Percentiles rank a stretch among this genome's conserved stretches.
phyloP scores from a whole-genome alignment of 2,113 vertebrate genomes.

The Melospiza melodia region DNA sequence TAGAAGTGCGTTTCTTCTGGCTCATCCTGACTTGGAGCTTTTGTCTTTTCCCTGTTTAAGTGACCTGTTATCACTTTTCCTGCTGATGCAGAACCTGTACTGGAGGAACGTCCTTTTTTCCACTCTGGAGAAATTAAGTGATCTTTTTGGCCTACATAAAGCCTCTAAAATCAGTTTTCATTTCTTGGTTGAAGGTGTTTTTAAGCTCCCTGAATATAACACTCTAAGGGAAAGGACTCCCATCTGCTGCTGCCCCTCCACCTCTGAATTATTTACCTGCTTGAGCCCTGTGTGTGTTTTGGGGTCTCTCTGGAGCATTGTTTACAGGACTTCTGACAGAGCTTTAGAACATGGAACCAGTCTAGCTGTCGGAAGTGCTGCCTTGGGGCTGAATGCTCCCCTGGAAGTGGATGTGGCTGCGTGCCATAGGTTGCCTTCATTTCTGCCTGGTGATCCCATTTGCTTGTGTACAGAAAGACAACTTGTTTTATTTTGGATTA shows the following conservation, averaged over 20 bases:
- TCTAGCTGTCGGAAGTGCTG: not conserved
- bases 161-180: not conserved
- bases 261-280: not conserved
- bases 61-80: not conserved
- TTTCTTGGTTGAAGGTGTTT: not conserved
- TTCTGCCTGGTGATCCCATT: not conserved
- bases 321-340: not conserved
- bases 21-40: not conserved
- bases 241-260: not conserved
- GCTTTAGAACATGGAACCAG: not conserved
- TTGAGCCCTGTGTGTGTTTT: not conserved
- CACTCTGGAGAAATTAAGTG: not conserved
- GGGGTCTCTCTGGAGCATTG: not conserved
- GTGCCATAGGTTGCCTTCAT: not conserved
- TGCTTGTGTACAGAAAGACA: not conserved
- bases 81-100: not conserved
- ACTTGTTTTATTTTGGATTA: conserved; percentile 4
- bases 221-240: not conserved
- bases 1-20: not conserved
- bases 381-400: not conserved
- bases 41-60: not conserved
- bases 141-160: not conserved
- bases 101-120: not conserved
- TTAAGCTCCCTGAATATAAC: not conserved
- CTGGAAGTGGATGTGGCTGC: not conserved